Evolutionary conservation across 2,888 invertebrate genomes (phyloP), one percentile per base, ranked within the genome.

Genomic region (Scaptomyza cyrtandrae): DNA sequence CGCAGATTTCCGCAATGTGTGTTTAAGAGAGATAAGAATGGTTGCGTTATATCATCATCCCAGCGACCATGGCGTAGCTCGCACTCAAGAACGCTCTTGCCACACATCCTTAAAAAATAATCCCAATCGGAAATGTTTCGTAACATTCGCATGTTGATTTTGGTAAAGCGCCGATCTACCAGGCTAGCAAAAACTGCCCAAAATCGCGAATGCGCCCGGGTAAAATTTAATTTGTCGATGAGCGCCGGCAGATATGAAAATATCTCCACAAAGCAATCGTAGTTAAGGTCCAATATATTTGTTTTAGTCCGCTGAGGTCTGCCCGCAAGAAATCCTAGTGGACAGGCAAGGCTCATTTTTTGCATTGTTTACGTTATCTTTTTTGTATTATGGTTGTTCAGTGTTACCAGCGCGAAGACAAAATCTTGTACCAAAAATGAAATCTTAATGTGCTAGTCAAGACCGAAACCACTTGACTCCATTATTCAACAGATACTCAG

Each of bases 241-340:
- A 79, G 67, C 1, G 54, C 46, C 16, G 13, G 60, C 2, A 84
- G 24, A 39, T 83, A 68, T 1, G 75, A 64, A 39, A 72, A 80
- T 64, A 89, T 87, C 31, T 78, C 49, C 45, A 55, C 35, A 46
- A 54, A 62, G 35, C 85, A 84, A n/a, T 86, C 81, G 31, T 84
- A 86, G 37, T 88, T 88, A 0, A 84, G 50, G 6, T 89, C 65
- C 9, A 82, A 69, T 33, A 82, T 57, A 46, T 35, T 49, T 2
- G 45, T 57, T 46, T 55, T 57, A 11, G 13, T 6, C 0, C 27
- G 39, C 29, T 65, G 72, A n/a, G 54, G 50, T 13, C 66, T 81
- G 35, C 52, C 65, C 5, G 24, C 50, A 7, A 80, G 68, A 16
- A 86, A 86, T 11, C 68, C 63, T 24, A 87, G 66, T 3, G 78